Conservation (phyloP, 2,888 invertebrate genomes). For the Leucophora obtusa region DNA sequence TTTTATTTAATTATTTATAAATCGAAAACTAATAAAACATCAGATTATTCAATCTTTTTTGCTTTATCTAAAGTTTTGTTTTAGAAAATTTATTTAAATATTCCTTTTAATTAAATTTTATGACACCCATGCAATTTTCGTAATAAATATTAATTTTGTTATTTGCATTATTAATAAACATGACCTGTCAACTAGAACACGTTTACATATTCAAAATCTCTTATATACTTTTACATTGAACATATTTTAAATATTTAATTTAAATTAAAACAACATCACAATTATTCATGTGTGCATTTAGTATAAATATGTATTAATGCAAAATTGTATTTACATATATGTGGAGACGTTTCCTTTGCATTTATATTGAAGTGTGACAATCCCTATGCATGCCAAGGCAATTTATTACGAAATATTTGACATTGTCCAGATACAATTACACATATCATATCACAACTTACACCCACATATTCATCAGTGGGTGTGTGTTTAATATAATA, state of each 20-base stretch:
- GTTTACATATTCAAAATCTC: background rate
- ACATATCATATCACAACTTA: slow-evolving; percentile 1
- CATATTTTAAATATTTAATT: slow-evolving; percentile 20
- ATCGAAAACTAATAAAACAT: slow-evolving; percentile 23
- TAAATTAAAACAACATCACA: background rate
- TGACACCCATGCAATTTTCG: slow-evolving; percentile 1
- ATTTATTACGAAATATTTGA: slow-evolving; percentile 38
- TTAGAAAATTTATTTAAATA: background rate
- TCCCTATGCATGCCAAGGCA: slow-evolving; percentile 28
- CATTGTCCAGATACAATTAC: slow-evolving; percentile 39
- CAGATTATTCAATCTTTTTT: no score
- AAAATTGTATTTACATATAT: background rate
- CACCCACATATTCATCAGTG: background rate
- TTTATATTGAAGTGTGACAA: slow-evolving; percentile 35
- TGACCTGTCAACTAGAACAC: slow-evolving; percentile 10
- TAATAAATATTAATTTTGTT: slow-evolving; percentile 35
- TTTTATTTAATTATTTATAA: no score
- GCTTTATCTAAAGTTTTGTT: background rate
- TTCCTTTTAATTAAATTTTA: slow-evolving; percentile 25
- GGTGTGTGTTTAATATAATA: background rate
- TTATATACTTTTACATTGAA: background rate
- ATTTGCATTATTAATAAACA: slow-evolving; percentile 35
- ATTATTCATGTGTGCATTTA: background rate
- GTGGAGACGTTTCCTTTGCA: background rate
- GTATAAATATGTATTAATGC: no score